Percentiles rank a stretch among this genome's conserved stretches.
phyloP scores from a whole-genome alignment of 2,888 invertebrate species.

The Cheilosia scutellata region DNA sequence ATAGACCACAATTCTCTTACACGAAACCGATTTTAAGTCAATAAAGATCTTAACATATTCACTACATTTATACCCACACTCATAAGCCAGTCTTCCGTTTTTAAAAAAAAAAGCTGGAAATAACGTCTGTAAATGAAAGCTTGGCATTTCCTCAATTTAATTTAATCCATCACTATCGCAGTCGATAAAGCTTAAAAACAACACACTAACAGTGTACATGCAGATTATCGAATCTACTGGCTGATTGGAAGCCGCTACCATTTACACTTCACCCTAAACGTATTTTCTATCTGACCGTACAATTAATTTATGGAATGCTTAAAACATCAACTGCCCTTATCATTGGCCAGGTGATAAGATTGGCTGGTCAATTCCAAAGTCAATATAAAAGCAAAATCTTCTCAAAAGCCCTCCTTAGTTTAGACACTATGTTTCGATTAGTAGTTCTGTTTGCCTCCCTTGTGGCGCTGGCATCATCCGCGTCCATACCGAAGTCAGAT shows the following conservation, averaged over 20 bases:
- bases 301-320: background rate
- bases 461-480: conserved; percentile 76
- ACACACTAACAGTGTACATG: background rate
- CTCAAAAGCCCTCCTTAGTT: conserved; percentile 18
- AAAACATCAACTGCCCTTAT: conserved; percentile 4
- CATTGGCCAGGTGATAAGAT: conserved; percentile 20
- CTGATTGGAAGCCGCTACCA: background rate
- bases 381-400: conserved; percentile 44
- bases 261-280: background rate
- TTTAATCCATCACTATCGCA: background rate
- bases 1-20: too few species aligned
- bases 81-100: background rate
- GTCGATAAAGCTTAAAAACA: background rate
- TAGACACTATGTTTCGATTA: conserved; percentile 44
- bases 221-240: background rate
- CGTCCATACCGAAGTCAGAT: background rate
- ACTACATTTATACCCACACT: too few species aligned
- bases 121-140: background rate
- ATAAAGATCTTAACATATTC: too few species aligned
- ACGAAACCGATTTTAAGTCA: too few species aligned
- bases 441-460: conserved; percentile 53
- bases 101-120: background rate
- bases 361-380: background rate
- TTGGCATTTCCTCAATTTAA: background rate
- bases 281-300: background rate